Evolutionary conservation across 2,797 vertebrate species (phyloP).

Genomic region (Leucoraja ocellata): DNA sequence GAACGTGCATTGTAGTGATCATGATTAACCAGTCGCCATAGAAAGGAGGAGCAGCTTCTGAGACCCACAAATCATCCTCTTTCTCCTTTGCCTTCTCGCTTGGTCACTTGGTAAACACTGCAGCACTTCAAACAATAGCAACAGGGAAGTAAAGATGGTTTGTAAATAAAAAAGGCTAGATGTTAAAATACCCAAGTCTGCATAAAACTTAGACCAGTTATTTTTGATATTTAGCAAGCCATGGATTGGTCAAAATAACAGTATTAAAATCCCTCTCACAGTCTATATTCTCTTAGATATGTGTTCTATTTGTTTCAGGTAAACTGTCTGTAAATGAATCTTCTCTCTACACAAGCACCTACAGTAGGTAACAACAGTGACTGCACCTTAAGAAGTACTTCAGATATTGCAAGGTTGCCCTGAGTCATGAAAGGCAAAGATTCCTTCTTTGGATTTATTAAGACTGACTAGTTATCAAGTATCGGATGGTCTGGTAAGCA

Average conservation of each 20-base stretch:
- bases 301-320: neutral
- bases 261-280: neutral
- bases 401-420: neutral
- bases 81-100: neutral
- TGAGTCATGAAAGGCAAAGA: neutral
- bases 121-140: neutral
- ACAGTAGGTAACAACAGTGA: neutral
- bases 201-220: neutral
- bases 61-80: neutral
- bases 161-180: neutral
- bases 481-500: conserved; percentile 43
- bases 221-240: neutral
- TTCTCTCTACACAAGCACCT: neutral
- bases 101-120: too few relatives aligned
- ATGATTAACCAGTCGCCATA: neutral
- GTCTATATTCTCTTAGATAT: neutral
- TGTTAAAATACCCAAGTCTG: neutral
- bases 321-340: neutral
- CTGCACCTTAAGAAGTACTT: neutral
- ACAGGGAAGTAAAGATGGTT: neutral
- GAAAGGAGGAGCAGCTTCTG: neutral
- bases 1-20: neutral
- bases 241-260: neutral
- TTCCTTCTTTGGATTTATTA: conserved; percentile 41
- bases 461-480: conserved; percentile 39